Base-by-base conservation (phyloP, 2,888 invertebrate genomes). In the Sialis fuliginosa region DNA sequence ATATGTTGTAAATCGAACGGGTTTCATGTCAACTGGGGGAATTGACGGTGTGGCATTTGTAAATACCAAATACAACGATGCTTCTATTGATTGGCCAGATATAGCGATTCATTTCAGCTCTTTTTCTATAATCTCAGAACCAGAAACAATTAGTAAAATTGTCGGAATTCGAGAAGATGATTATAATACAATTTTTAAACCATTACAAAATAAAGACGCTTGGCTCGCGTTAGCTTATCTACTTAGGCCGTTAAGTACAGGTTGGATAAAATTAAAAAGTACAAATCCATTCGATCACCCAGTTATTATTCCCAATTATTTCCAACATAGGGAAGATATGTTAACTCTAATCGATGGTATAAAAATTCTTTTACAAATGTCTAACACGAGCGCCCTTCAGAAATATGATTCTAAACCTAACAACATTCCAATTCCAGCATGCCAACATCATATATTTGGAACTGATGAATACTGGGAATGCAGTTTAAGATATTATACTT, bases 11-110 rank as follows among this genome's bases (percentile, higher is more conserved):
- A 46, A 47, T 22, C 45, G 33, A 13, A 34, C 12, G 53, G 68
- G 58, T 32, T 60, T 59, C 33, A 52, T 59, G 49, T 57, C 57
- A 13, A 61, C 56, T 8, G 66, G 59, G 5, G 52, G 59, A 0
- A 40, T 63, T 0, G 54, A 57, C 2, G 39, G 39, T n/a, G 30
- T 37, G 6, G 48, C 48, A 9, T 52, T 52, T 41, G 32, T 49
- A 6, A 46, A 48, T n/a, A 51, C 49, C 6, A 34, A 47, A 5
- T 33, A 45, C 13, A 61, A 46, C 22, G 42, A 39, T 8, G 34
- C 42, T 7, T 34, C 41, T 5, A 37, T 10, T 6, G 37, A 42
- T 42, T 31, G 42, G 6, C 42, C 42, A 5, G 42, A 42, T 42
- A 7, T 42, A 5, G 22, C 13, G 6, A 30, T 42, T 31, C 22